Percentiles rank a stretch among this genome's conserved stretches.
phyloP scores from a whole-genome alignment of 2,113 vertebrate genomes.

The Alethe castanea region DNA sequence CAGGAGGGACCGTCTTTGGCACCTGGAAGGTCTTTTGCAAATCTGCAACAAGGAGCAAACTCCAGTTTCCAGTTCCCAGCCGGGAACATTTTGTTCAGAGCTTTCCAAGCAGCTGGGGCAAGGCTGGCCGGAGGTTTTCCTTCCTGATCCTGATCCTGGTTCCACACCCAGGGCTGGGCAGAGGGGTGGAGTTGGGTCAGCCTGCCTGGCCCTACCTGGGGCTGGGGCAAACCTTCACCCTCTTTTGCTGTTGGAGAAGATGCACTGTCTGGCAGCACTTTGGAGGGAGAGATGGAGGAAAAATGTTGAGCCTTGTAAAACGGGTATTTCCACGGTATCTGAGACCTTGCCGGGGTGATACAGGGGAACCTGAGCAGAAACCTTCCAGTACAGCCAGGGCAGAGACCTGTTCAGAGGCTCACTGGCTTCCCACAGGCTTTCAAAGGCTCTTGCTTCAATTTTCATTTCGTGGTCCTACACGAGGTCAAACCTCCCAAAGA shows the following conservation, averaged over 20 bases:
- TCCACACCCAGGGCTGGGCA: not conserved
- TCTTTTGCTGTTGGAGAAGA: not conserved
- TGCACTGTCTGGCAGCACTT: not conserved
- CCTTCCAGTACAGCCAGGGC: not conserved
- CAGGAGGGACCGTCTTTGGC: not conserved
- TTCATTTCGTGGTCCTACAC: not conserved
- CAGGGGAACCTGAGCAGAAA: not conserved
- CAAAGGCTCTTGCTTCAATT: not conserved
- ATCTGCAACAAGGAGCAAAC: not conserved
- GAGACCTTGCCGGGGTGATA: not conserved
- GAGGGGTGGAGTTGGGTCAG: not conserved
- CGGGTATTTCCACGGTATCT: not conserved
- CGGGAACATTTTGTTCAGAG: slow-evolving; percentile 36
- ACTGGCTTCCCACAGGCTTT: not conserved
- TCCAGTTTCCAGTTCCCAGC: not conserved
- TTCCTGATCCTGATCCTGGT: not conserved
- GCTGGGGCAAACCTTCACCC: not conserved
- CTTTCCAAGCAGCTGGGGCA: not conserved
- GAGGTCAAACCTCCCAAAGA: not conserved
- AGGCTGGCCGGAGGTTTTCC: not conserved
- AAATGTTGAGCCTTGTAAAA: not conserved
- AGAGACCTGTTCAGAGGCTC: not conserved
- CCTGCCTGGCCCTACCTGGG: not conserved
- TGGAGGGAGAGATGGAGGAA: rapidly evolving
- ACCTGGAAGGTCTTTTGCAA: not conserved